Conservation (phyloP, 2,113 vertebrate genomes). For the Lycaon pictus region DNA sequence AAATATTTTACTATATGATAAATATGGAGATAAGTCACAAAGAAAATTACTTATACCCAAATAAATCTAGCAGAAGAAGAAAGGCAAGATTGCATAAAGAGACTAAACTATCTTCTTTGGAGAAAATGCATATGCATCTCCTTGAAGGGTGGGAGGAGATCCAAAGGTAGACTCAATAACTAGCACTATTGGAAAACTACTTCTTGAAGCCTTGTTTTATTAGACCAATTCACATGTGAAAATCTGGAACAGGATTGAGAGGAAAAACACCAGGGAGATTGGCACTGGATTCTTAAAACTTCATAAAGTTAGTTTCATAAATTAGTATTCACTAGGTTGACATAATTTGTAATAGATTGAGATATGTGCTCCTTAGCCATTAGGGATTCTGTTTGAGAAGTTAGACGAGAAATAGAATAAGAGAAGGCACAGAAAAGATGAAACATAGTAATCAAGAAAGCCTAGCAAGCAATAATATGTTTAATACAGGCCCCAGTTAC, state of each 20-base stretch:
- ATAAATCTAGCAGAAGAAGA: background rate
- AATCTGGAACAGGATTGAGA: background rate
- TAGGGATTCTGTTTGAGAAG: background rate
- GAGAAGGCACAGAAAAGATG: background rate
- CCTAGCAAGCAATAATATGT: rapidly evolving
- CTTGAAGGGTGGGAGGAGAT: rapidly evolving
- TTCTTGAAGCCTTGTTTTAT: background rate
- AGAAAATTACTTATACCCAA: background rate
- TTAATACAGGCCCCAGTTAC: background rate
- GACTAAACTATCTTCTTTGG: background rate
- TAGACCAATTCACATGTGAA: background rate
- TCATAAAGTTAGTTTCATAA: background rate
- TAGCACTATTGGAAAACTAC: background rate
- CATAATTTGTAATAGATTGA: background rate
- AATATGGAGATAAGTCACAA: background rate
- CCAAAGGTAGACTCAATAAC: background rate
- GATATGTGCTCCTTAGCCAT: background rate
- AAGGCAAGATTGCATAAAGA: background rate
- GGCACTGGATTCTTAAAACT: background rate
- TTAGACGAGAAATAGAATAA: background rate
- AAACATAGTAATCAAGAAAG: background rate
- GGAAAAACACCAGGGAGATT: background rate
- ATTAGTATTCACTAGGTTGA: background rate
- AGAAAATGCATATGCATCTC: background rate
- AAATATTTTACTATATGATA: background rate